Percentiles rank a stretch among this genome's conserved stretches.
phyloP scores from a whole-genome alignment of 1,140 invertebrate species.

The Trichoplusia ni region DNA sequence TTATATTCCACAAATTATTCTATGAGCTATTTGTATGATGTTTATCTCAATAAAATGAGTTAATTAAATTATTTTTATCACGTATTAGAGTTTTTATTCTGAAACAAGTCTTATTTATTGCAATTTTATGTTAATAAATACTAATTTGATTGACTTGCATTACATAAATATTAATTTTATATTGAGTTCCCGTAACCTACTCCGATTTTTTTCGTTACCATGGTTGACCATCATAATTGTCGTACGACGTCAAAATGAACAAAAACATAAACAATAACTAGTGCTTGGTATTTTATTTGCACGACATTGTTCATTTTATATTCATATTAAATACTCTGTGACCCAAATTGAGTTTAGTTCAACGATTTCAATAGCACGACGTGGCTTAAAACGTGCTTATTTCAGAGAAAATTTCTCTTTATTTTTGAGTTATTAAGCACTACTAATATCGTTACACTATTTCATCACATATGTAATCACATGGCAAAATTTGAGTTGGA shows the following conservation, averaged over 20 bases:
- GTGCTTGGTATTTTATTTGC: background rate
- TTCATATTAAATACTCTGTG: too few species aligned
- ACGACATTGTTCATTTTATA: background rate
- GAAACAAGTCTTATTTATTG: background rate
- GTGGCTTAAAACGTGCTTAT: too few species aligned
- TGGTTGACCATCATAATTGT: background rate
- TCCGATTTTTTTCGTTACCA: too few species aligned
- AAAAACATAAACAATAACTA: background rate
- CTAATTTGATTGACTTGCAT: slow-evolving; percentile 1
- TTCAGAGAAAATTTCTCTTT: too few species aligned
- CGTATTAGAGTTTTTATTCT: background rate
- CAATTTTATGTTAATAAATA: slow-evolving; percentile 5
- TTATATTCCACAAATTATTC: slow-evolving; percentile 1
- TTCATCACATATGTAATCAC: too few species aligned
- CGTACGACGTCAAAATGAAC: background rate
- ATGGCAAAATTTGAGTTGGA: too few species aligned
- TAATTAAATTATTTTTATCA: background rate
- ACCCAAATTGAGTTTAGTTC: too few species aligned
- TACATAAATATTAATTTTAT: background rate
- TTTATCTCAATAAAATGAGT: slow-evolving; percentile 10
- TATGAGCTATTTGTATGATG: background rate
- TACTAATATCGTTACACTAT: too few species aligned
- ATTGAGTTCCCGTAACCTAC: background rate
- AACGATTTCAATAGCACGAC: too few species aligned
- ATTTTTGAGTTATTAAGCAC: too few species aligned